Base-by-base conservation (phyloP, 2,888 invertebrate species). In the Drosophila mulleri region DNA sequence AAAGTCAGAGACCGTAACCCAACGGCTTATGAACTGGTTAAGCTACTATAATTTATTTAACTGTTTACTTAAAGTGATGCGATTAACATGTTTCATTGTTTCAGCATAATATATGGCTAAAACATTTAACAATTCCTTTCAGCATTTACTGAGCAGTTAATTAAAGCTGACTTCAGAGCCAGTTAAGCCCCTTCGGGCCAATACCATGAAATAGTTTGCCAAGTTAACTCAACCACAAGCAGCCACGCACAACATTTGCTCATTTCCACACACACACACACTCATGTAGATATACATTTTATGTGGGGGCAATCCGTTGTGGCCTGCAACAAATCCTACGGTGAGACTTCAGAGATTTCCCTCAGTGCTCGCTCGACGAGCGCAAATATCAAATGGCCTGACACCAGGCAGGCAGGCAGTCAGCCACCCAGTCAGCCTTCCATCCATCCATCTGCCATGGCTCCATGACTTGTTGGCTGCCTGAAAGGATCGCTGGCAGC, bases 311-410 rank as follows among this genome's bases (percentile, higher is more conserved):
- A 72, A 50, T 64, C 54, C 50, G 29, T 54, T 59, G 75, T 67
- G 78, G 67, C 44, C 61, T 67, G 67, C 26, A 73, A 58, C 64
- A 52, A 78, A 79, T 75, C 57, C 75, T 62, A 52, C 52, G 62
- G 18, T 65, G 61, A 64, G 80, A 80, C 58, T 72, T 60, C 48
- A n/a, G 57, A 64, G 65, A 78, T 68, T 75, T 66, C 63, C 63
- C 75, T 45, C 37, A 75, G 66, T 61, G 50, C 69, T 64, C 72
- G 50, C 69, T 64, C 72, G 60, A 44, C 53, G 39, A 67, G 63
- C 66, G 53, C 61, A 68, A 70, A 74, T 74, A 70, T 62, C 67
- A 78, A 77, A 61, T 61, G 66, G 66, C n/a, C 60, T 72, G 76
- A 78, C 78, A 78, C 71, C 60, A 57, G 35, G 9, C 41, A 60